Base-by-base conservation (phyloP, 2,888 invertebrate genomes). In the Galerucella nymphaeae region DNA sequence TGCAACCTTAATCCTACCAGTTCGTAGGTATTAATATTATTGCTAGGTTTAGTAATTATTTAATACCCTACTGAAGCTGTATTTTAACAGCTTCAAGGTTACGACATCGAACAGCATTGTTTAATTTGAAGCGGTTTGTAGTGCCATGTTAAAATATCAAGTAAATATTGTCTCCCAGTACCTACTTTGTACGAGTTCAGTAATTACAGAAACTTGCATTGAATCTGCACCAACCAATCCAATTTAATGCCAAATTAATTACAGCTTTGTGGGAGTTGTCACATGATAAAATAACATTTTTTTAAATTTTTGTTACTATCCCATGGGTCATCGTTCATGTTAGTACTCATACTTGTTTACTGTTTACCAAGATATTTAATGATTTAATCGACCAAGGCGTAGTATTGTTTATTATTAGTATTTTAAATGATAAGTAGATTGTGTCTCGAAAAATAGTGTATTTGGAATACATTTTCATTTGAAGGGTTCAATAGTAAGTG, bases 301-400 rank as follows among this genome's bases (percentile, higher is more conserved):
- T 30, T 42, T 42, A 2, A 11, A 42, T 42, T 42, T 45, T 45
- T 11, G 11, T 45, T 45, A 45, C 45, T 45, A 42, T 42, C 42
- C 42, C 14, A 45, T 13, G 11, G 14, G 42, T 42, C 42, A 42
- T 42, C 14, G 14, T 48, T 48, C 11, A n/a, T 48, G 48, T 48
- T n/a, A 48, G 2, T 8, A 14, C n/a, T 50, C 5, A n/a, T 50
- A 50, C n/a, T 50, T 50, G n/a, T 50, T 50, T 50, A 50, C n/a
- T 50, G 50, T 50, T 50, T 50, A 50, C 50, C 50, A 50, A 50
- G 50, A 50, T 50, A 50, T 50, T 50, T 50, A n/a, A 8, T 13
- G 14, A 50, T 50, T 50, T 50, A 50, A 50, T 50, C 45, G 11
- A 14, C 5, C 50, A 50, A n/a, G 13, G 50, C 50, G n/a, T 50